Base-by-base conservation (phyloP, 2,888 invertebrate genomes). In the Nomada fucata region DNA sequence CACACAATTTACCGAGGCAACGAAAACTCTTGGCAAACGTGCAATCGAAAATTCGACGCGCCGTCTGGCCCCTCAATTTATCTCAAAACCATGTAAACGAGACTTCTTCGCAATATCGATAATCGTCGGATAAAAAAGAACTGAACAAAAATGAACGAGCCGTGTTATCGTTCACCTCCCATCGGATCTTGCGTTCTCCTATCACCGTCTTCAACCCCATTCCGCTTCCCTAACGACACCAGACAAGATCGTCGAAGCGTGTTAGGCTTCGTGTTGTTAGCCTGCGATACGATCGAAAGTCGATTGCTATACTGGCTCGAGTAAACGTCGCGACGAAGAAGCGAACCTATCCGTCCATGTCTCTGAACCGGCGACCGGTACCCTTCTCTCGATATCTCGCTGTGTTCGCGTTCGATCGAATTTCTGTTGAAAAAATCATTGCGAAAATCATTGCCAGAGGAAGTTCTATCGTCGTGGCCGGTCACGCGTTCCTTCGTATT, bases 261-360 rank as follows among this genome's bases (percentile, higher is more conserved):
- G 61, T 79, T 70, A 79, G 36, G 20, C 36, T 60, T 20, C 57
- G 70, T 47, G 53, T 71, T 71, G 78, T 68, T 76, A 57, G 53
- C 26, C 64, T 53, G 52, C 59, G 70, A 79, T 78, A 29, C 23
- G 70, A 77, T 79, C 78, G 70, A 67, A 70, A 65, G 78, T 78
- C 65, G 78, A 77, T 79, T 59, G 78, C 4, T 52, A 52, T 52
- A 36, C 55, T 23, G 59, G 52, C 57, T 52, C 36, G 69, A 71
- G 69, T 63, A 70, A 79, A 75, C 50, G 76, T 50, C 44, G 64
- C 53, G 36, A 65, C 52, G 47, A 15, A 61, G 47, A 4, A 44
- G 53, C 26, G 36, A 11, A 52, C 47, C 77, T 65, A 77, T 65
- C 29, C 77, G 60, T 79, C 59, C 77, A 36, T 18, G 64, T 65